These are phyloP conservation scores for Pseudanteris insignis DNA, from an alignment of 2,888 invertebrate species.

Conservation along the genomic window DNA sequence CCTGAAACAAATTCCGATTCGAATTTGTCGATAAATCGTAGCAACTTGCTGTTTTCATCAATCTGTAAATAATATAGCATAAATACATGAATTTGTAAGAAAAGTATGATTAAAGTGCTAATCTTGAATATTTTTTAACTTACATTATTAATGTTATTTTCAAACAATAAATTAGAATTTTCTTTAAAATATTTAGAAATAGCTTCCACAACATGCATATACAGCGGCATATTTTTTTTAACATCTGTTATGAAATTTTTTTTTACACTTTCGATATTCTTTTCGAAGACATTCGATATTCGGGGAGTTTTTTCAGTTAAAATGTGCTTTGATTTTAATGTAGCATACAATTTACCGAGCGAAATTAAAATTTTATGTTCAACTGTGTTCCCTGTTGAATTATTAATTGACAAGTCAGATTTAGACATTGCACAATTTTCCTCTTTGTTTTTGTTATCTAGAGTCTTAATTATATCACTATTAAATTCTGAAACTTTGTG, in stretches of 20 bases:
- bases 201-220: slow-evolving; percentile 7
- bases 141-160: too few species aligned
- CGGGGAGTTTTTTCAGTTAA: background rate
- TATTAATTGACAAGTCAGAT: background rate
- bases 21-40: too few species aligned
- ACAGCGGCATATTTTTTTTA: background rate
- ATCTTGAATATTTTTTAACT: too few species aligned
- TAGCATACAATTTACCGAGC: background rate
- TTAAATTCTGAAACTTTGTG: background rate
- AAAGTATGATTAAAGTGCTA: too few species aligned
- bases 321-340: slow-evolving; percentile 4
- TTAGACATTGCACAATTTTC: background rate
- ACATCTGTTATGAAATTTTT: too few species aligned
- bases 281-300: too few species aligned
- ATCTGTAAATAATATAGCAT: too few species aligned
- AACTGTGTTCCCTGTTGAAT: background rate
- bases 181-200: slow-evolving; percentile 9
- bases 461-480: too few species aligned
- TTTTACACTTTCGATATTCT: too few species aligned
- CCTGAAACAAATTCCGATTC: too few species aligned
- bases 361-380: background rate
- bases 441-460: background rate
- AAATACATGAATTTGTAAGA: too few species aligned
- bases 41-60: too few species aligned
- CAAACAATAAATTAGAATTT: background rate